Conservation (phyloP, 2,113 vertebrate genomes). For the Cephalopterus ornatus region DNA sequence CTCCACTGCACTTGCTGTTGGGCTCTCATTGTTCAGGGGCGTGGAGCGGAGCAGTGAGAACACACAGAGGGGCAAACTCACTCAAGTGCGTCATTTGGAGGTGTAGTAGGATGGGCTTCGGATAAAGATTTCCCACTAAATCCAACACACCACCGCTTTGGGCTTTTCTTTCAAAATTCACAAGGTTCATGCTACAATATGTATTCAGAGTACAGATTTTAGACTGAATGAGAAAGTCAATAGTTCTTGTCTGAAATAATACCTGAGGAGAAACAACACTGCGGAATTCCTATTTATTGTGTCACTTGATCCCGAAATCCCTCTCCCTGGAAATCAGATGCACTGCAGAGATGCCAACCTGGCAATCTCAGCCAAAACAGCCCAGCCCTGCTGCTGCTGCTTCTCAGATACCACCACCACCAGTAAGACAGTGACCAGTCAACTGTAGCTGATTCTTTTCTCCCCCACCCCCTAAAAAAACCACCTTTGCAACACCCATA, state of each 20-base stretch:
- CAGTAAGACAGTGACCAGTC: fast-evolving
- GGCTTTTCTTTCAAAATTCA: fast-evolving
- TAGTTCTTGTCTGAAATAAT: not conserved
- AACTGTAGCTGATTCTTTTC: not conserved
- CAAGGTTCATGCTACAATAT: fast-evolving
- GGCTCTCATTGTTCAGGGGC: not conserved
- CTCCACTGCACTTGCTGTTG: not conserved
- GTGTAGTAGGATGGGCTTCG: fast-evolving
- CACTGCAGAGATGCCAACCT: not conserved
- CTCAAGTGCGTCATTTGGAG: not conserved
- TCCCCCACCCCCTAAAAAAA: not conserved
- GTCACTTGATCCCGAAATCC: too few species aligned
- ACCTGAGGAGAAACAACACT: not conserved
- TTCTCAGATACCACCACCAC: not conserved
- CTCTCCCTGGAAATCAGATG: not conserved
- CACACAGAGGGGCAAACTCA: not conserved
- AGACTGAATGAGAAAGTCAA: not conserved
- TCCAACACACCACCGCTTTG: not conserved
- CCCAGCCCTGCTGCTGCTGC: not conserved
- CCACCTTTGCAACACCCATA: not conserved
- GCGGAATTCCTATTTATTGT: not conserved
- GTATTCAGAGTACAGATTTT: fast-evolving
- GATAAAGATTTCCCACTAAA: not conserved
- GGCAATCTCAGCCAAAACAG: not conserved
- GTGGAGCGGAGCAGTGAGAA: not conserved